Evolutionary conservation across 1,140 invertebrate genomes (phyloP).

Genomic region (Pteromalus puparum): DNA sequence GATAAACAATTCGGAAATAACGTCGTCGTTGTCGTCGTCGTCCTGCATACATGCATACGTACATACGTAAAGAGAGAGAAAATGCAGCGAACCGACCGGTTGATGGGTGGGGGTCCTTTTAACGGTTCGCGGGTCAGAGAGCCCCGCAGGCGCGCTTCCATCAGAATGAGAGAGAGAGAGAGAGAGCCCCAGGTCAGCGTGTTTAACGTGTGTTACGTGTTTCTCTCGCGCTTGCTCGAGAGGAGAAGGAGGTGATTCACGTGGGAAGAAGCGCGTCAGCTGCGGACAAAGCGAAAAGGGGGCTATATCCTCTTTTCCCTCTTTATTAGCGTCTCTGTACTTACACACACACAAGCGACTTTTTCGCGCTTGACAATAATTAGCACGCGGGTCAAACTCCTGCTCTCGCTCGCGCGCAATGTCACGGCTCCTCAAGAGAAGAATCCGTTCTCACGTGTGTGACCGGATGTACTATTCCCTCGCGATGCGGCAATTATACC

Average conservation of each 20-base stretch:
- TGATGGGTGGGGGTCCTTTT: background rate
- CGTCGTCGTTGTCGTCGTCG: background rate
- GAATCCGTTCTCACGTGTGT: background rate
- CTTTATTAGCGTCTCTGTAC: background rate
- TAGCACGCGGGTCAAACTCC: background rate
- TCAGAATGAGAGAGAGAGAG: background rate
- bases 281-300: background rate
- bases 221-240: too few relatives aligned
- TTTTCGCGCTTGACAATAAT: background rate
- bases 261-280: background rate
- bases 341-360: background rate
- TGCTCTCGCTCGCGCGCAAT: background rate
- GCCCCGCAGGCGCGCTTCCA: constrained; percentile 1
- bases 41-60: background rate
- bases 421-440: background rate
- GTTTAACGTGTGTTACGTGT: background rate
- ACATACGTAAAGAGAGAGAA: background rate
- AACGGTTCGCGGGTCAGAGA: background rate
- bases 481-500: constrained; percentile 12
- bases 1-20: background rate
- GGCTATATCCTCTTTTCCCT: background rate
- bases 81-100: background rate
- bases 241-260: constrained; percentile 1
- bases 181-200: background rate
- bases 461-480: constrained; percentile 2